Evolutionary conservation across 1,140 invertebrate genomes (phyloP).

Genomic region (Plectrocnemia conspersa): DNA sequence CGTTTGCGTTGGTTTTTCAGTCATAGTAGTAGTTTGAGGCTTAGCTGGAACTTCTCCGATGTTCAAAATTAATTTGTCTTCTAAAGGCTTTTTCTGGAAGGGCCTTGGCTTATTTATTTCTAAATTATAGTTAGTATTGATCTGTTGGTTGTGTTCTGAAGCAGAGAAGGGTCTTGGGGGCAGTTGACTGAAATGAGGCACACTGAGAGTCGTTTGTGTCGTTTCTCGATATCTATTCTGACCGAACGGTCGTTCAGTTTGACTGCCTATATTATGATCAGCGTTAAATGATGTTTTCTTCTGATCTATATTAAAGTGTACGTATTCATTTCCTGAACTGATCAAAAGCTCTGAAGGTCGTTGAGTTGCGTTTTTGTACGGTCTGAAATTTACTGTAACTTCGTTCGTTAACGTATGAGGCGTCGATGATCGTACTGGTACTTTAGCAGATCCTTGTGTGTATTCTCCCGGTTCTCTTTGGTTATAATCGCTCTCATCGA

Average conservation of each 20-base stretch:
- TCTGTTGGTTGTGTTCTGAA: constrained; percentile 33
- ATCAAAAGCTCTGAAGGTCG: constrained; percentile 24
- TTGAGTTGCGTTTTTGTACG: constrained; percentile 22
- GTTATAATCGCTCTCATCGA: constrained; percentile 30
- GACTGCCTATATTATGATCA: constrained; percentile 42
- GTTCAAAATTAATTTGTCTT: constrained; percentile 44
- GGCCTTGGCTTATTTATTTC: constrained; percentile 24
- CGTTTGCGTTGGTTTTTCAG: constrained; percentile 5
- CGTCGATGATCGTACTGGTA: constrained; percentile 41
- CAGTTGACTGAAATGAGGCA: constrained; percentile 35
- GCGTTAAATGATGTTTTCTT: constrained; percentile 30
- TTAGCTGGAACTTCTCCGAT: constrained; percentile 41
- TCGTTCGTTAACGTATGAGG: constrained; percentile 27
- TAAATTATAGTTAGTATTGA: constrained; percentile 1
- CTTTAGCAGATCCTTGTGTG: constrained; percentile 48
- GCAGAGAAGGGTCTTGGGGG: constrained; percentile 48
- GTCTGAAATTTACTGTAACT: constrained; percentile 26
- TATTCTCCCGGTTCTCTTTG: constrained; percentile 40
- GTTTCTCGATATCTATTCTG: constrained; percentile 37
- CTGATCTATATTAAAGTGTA: constrained; percentile 18
- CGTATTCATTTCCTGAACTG: constrained; percentile 31
- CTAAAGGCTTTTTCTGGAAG: constrained; percentile 28
- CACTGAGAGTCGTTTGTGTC: constrained; percentile 22
- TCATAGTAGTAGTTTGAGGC: constrained; percentile 9
- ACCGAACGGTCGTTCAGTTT: constrained; percentile 51